Base-by-base conservation (phyloP, 92 coral and sea anemone species). In the Palythoa grandis region DNA sequence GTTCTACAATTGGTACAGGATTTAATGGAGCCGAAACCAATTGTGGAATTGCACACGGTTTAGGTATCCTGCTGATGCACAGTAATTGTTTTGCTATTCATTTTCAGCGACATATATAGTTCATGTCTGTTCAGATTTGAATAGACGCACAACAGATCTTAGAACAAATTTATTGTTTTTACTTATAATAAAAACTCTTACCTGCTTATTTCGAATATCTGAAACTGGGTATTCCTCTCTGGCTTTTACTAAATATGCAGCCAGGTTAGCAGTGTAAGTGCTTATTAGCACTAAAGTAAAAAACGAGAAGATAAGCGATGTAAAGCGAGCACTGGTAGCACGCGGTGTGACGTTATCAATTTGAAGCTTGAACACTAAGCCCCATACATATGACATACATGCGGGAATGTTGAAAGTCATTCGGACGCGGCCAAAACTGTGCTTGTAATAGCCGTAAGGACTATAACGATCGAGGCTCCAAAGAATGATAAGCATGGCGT, bases 341-440 rank as follows among this genome's bases (percentile, higher is more conserved):
- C 90, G 88, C 7, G 96, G 96, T 43, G 78, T 93, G 11, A 63
- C 90, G 73, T 85, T 70, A 48, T 93, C 96, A 19, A 93, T 89
- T 75, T 93, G 92, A 12, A 93, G 94, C 79, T 93, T 93, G 25
- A 88, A 89, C 22, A 93, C 93, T 24, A 83, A 67, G 79, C 96
- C 91, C 92, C 93, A 93, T 13, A 91, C 83, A 68, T 88, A 87
- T 2, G 96, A 93, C 93, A 93, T 93, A 23, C 96, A 93, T 0
- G 93, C 91, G 5, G 92, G 82, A 6, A 89, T 16, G 47, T 87
- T 57, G 78, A 93, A 93, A 5, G 4, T 61, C 77, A 37, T 20
- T 3, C 54, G 86, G 16, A 52, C 67, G 25, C 84, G 65, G 7
- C 70, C 92, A 15, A 8, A 58, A 61, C 43, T 72, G 11, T 84